Conservation (phyloP, 2,888 invertebrate species). For the Cryptops parisi region DNA sequence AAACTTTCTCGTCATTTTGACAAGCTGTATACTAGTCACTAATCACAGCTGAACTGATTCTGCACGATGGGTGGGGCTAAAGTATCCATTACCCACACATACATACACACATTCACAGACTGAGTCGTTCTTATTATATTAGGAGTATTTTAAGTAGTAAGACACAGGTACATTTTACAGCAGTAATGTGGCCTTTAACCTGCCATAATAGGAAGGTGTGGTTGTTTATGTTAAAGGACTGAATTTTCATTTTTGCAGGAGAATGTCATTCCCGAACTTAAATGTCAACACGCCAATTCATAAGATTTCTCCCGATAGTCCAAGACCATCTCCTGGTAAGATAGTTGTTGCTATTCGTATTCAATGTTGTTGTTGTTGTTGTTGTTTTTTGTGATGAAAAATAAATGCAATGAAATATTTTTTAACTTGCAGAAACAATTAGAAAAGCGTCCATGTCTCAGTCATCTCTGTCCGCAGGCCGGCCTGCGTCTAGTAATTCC, state of each 20-base stretch:
- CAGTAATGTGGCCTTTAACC: too few species aligned
- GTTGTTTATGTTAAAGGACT: not conserved
- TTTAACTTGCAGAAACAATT: not conserved
- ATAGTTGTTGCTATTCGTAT: not conserved
- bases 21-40: too few species aligned
- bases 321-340: constrained; percentile 17
- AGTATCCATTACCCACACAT: too few species aligned
- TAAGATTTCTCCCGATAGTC: constrained; percentile 12
- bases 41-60: too few species aligned
- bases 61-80: too few species aligned
- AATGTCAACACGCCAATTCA: not conserved
- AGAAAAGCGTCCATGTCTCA: not conserved
- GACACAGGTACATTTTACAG: too few species aligned
- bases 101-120: too few species aligned
- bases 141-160: too few species aligned
- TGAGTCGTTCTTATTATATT: too few species aligned
- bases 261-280: not conserved
- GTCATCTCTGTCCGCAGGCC: not conserved
- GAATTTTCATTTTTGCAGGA: not conserved
- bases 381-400: too few species aligned
- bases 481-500: not conserved
- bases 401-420: not conserved
- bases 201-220: too few species aligned
- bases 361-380: not conserved
- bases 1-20: too few species aligned